A percentile compares a stretch with the other conserved stretches of the same genome.
Conservation (phyloP, 2,113 vertebrate species). For the Opisthocomus hoazin region DNA sequence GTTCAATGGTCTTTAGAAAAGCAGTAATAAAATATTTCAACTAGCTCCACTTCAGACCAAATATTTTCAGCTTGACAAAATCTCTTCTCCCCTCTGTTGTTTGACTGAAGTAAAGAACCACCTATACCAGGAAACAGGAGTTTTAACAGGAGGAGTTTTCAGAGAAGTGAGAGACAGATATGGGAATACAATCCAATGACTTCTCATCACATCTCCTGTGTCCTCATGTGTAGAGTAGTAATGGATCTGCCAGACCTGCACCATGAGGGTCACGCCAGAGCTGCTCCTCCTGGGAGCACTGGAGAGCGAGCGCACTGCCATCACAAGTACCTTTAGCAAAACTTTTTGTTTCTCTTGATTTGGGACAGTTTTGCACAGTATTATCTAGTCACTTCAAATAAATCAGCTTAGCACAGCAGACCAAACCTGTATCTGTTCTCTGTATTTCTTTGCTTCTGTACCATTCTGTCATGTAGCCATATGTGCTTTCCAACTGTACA, state of each 20-base stretch:
- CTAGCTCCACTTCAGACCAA: background rate
- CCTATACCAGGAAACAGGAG: background rate
- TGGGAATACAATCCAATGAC: background rate
- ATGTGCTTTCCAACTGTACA: background rate
- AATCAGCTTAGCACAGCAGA: background rate
- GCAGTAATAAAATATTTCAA: background rate
- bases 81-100: background rate
- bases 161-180: background rate
- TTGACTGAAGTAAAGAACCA: background rate
- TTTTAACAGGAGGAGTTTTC: background rate
- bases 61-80: background rate
- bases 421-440: background rate
- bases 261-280: background rate
- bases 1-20: background rate
- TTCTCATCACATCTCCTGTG: background rate
- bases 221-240: background rate
- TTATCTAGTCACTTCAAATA: background rate
- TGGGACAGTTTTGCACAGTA: background rate
- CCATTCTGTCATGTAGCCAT: background rate
- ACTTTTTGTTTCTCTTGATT: background rate
- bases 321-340: background rate
- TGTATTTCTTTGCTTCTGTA: background rate
- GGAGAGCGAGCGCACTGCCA: accelerated
- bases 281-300: background rate
- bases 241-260: background rate